Evolutionary conservation across 1,140 invertebrate species (phyloP).

Genomic region (Holcopasites calliopsidis): DNA sequence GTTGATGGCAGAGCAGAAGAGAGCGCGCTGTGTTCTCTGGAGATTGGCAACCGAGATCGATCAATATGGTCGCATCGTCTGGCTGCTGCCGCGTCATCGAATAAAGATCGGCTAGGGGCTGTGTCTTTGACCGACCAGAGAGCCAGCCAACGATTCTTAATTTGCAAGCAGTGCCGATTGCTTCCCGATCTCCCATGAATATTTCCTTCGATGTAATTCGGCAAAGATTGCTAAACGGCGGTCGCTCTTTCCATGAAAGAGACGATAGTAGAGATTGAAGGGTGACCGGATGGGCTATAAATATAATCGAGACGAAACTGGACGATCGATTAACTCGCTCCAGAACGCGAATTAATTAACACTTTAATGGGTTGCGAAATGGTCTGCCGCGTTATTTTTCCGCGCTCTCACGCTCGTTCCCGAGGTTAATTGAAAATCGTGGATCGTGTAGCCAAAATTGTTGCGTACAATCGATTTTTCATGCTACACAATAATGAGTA

Average conservation of each 20-base stretch:
- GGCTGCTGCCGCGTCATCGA: constrained; percentile 1
- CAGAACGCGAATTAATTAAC: constrained; percentile 39
- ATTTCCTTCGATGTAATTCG: not conserved
- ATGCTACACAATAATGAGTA: not conserved
- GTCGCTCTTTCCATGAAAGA: not conserved
- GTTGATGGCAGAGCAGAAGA: not conserved
- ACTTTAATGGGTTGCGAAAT: constrained; percentile 35
- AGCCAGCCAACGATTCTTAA: constrained; percentile 12
- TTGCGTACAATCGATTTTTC: not conserved
- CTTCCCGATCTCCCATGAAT: not conserved
- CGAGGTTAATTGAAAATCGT: constrained; percentile 42
- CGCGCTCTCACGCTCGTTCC: not conserved
- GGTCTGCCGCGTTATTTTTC: constrained; percentile 22
- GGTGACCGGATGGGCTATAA: no score
- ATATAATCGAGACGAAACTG: constrained; percentile 34
- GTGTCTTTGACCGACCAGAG: constrained; percentile 22
- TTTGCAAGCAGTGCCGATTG: not conserved
- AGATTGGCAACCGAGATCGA: not conserved
- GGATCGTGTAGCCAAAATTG: not conserved
- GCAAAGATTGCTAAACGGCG: not conserved
- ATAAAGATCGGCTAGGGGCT: not conserved
- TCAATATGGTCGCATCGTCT: not conserved
- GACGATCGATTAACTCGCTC: constrained; percentile 32
- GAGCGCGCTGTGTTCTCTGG: not conserved
- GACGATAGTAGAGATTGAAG: no score